Conservation (phyloP, 2,888 invertebrate genomes). For the Eupeodes luniger region DNA sequence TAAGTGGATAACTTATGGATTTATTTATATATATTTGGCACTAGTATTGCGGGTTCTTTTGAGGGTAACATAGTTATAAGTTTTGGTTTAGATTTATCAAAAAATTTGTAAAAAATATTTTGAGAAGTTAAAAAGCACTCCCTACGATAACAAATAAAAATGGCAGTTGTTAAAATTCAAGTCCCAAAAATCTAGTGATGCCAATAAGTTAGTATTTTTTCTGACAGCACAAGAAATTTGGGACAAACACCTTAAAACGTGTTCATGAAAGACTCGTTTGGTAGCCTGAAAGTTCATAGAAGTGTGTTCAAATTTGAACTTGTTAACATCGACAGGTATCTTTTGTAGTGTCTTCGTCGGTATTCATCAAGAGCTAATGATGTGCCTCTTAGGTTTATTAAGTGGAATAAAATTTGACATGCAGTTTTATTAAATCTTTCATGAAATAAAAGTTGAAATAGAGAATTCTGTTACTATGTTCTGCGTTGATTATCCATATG, state of each 20-base stretch:
- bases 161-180: constrained; percentile 69
- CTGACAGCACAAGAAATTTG: constrained; percentile 7
- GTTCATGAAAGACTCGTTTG: not conserved
- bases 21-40: constrained; percentile 35
- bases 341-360: no score
- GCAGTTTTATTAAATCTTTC: no score
- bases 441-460: no score
- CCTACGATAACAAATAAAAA: constrained; percentile 73
- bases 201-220: not conserved
- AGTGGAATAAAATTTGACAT: no score
- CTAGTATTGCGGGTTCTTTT: constrained; percentile 27
- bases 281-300: no score
- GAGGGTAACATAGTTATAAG: constrained; percentile 42
- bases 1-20: not conserved
- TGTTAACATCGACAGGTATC: no score
- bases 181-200: constrained; percentile 35
- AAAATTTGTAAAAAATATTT: constrained; percentile 51
- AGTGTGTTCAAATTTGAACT: no score
- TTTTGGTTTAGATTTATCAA: constrained; percentile 54
- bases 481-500: no score
- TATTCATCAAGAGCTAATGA: no score
- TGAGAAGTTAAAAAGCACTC: constrained; percentile 41
- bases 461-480: no score
- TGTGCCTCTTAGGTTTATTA: no score
- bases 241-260: not conserved